Percentiles rank a stretch among this genome's conserved stretches.
Evolutionary conservation across 2,888 invertebrate genomes (phyloP).

Genomic region (Hyles lineata): DNA sequence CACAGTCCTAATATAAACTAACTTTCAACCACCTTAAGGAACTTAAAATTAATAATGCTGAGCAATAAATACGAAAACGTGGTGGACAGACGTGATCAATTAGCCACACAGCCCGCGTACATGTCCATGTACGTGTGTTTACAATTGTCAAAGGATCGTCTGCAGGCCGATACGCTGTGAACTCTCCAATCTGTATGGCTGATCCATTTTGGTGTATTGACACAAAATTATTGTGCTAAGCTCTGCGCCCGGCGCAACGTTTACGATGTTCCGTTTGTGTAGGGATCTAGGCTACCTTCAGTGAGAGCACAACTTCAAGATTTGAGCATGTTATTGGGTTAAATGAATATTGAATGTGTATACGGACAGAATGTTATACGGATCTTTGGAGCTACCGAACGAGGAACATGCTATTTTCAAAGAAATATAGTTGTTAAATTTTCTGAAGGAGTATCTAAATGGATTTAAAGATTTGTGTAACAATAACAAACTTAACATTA

Average conservation of each 20-base stretch:
- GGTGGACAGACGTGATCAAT: slow-evolving; percentile 2
- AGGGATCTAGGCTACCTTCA: neutral
- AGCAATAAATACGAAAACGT: neutral
- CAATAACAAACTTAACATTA: too few species aligned
- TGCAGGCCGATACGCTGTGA: neutral
- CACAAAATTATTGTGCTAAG: slow-evolving; percentile 34
- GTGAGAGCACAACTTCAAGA: neutral
- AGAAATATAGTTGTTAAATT: too few species aligned
- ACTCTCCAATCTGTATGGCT: slow-evolving; percentile 36
- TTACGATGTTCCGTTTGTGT: neutral
- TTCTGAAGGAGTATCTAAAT: too few species aligned
- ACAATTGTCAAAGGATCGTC: slow-evolving; percentile 22
- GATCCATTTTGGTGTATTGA: slow-evolving; percentile 51
- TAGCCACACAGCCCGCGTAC: neutral
- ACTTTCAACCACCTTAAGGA: too few species aligned
- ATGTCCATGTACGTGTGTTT: neutral
- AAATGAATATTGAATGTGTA: neutral
- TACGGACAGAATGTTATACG: too few species aligned
- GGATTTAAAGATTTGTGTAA: too few species aligned
- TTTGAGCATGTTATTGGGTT: neutral
- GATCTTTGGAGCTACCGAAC: too few species aligned
- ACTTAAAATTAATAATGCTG: too few species aligned
- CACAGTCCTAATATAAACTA: too few species aligned
- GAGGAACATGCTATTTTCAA: too few species aligned
- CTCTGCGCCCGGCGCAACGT: slow-evolving; percentile 28